A percentile compares a stretch with the other conserved stretches of the same genome.
phyloP scores from a whole-genome alignment of 2,113 vertebrate species.

The Gallinago paraguaiae region DNA sequence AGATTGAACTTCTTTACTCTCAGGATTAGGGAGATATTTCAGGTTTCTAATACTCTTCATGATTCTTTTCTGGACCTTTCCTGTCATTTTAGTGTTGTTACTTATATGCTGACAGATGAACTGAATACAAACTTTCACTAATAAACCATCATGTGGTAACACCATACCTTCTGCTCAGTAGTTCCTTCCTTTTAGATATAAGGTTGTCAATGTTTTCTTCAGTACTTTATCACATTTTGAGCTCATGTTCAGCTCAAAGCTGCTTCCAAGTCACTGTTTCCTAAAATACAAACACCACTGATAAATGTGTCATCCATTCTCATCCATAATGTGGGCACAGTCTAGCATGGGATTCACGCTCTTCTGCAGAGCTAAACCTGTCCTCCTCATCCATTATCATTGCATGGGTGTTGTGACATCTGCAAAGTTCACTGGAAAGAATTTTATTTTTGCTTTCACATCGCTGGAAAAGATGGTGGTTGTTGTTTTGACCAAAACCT shows the following conservation, averaged over 20 bases:
- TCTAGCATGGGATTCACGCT: conserved; percentile 48
- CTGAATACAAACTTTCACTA: background rate
- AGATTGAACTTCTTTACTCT: background rate
- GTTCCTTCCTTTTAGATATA: background rate
- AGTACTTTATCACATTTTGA: background rate
- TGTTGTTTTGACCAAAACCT: background rate
- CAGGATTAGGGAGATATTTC: background rate
- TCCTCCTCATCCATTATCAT: background rate
- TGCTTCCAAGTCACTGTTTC: conserved; percentile 27
- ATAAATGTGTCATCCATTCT: conserved; percentile 51
- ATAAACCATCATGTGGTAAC: background rate
- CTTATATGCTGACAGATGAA: background rate
- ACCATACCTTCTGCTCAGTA: background rate
- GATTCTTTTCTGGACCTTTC: background rate
- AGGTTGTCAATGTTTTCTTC: conserved; percentile 6
- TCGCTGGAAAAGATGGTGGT: background rate
- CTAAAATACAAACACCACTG: conserved; percentile 46
- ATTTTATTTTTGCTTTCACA: background rate
- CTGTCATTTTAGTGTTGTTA: background rate
- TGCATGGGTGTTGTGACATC: background rate
- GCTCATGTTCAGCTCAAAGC: conserved; percentile 18
- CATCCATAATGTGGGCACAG: conserved; percentile 24
- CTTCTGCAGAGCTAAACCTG: background rate
- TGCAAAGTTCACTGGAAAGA: background rate
- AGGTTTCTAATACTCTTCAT: background rate